Evolutionary conservation across 2,797 vertebrate species (phyloP), one percentile per base, ranked within the genome.

Genomic region (Cossypha niveicapilla): DNA sequence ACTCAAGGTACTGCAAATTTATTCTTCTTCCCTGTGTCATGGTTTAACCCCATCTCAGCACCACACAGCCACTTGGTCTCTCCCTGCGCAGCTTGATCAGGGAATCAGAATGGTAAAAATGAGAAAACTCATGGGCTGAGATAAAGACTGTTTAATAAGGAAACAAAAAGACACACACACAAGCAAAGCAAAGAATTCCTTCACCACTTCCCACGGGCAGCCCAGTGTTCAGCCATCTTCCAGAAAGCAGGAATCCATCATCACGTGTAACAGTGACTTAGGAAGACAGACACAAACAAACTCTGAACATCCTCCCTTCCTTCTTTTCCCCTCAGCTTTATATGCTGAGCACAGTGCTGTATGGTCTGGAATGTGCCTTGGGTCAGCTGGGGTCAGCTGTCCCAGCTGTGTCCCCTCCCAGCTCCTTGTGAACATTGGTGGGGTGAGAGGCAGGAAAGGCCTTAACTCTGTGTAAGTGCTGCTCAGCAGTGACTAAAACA

Each of bases 41-140:
- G 8, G 45, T 63, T 75, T 58, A 47, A 53, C 9, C 34, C 8
- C 39, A 58, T 2, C 13, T 28, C 27, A 53, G 16, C 34, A 18
- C 13, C 50, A 22, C 15, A 51, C 25, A 58, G 34, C 10, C 15
- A 27, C 11, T 51, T 50, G 9, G 9, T 27, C 22, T 28, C 42
- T 56, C 9, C 7, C 7, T 28, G 13, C 0, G 0, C 11, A 24
- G 7, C 3, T 1, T 48, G 27, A 18, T 18, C 0, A 0, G 50
- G 11, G 8, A 68, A 41, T 39, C 2, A 1, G 30, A 39, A 25
- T 8, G n/a, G 22, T 35, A 25, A 70, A 75, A 80, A 24, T 35
- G 6, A 45, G 44, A 47, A 57, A 91, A 51, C 18, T 14, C 21
- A 9, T 28, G 25, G 4, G 4, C 30, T 54, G 24, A 67, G 18